A percentile compares a stretch with the other conserved stretches of the same genome.
Evolutionary conservation across 2,113 vertebrate genomes (phyloP).

Genomic region (Ploceus nigricollis): DNA sequence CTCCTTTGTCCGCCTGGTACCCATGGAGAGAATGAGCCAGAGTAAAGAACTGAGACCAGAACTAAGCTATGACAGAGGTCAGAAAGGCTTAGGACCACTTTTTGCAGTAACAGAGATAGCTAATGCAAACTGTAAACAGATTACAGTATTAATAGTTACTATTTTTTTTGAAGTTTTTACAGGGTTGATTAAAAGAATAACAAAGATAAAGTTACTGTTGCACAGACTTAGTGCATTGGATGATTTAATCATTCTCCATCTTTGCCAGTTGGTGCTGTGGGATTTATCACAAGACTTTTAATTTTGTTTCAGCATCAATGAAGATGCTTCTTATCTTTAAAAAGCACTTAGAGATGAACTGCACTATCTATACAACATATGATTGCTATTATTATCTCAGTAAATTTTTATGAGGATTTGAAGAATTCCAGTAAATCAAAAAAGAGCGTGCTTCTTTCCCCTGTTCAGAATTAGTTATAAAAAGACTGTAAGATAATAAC

Average conservation of each 20-base stretch:
- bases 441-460: neutral
- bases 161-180: neutral
- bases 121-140: neutral
- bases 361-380: neutral
- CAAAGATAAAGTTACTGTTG: neutral
- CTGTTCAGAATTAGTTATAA: neutral
- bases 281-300: neutral
- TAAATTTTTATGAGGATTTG: conserved; percentile 12
- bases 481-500: neutral
- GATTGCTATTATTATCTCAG: conserved; percentile 12
- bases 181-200: neutral
- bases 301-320: neutral
- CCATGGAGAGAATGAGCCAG: neutral
- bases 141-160: neutral
- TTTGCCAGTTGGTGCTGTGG: neutral
- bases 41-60: neutral
- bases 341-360: neutral
- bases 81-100: neutral
- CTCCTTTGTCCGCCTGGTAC: neutral
- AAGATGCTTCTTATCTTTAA: neutral
- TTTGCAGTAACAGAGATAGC: neutral
- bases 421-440: neutral
- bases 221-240: neutral
- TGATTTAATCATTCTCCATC: neutral
- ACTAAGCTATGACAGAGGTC: neutral